Percentiles rank a stretch among this genome's conserved stretches.
Conservation (phyloP, 2,113 vertebrate genomes). For the Pavo muticus region DNA sequence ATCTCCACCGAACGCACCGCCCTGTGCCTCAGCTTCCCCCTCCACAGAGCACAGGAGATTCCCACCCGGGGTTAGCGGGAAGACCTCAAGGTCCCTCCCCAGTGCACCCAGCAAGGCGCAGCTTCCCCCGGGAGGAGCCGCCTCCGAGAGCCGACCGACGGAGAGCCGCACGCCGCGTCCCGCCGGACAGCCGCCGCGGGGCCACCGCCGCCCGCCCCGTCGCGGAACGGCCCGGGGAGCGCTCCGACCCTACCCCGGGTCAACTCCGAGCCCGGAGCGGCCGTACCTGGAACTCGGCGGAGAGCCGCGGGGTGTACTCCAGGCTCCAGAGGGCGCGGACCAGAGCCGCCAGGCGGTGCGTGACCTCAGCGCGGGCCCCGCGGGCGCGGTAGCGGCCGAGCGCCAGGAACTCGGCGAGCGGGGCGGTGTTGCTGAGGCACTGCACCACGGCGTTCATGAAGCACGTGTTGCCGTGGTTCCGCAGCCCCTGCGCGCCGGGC, state of each 20-base stretch:
- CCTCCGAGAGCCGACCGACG: too few species aligned
- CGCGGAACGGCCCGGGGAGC: too few species aligned
- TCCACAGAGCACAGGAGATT: not conserved
- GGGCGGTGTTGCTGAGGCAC: conserved; percentile 95
- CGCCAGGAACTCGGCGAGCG: conserved; percentile 91
- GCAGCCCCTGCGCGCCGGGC: conserved; percentile 89
- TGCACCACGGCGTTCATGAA: conserved; percentile 98
- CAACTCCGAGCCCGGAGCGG: too few species aligned
- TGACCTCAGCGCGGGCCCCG: conserved; percentile 82
- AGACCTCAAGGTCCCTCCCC: not conserved
- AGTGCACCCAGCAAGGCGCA: not conserved
- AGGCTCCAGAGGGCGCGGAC: conserved; percentile 93
- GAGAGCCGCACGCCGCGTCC: too few species aligned
- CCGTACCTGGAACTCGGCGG: conserved; percentile 93
- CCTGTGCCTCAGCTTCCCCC: not conserved
- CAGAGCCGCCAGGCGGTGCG: conserved; percentile 88
- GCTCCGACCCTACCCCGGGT: too few species aligned
- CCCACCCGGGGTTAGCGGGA: not conserved
- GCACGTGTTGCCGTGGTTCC: conserved; percentile 96
- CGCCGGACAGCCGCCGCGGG: too few species aligned
- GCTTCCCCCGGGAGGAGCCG: too few species aligned
- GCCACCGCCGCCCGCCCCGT: too few species aligned
- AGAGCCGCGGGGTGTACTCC: conserved; percentile 92
- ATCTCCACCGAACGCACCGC: not conserved
- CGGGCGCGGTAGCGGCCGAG: conserved; percentile 75